Evolutionary conservation across 2,797 vertebrate species (phyloP).

Genomic region (Sebastes diploproa): DNA sequence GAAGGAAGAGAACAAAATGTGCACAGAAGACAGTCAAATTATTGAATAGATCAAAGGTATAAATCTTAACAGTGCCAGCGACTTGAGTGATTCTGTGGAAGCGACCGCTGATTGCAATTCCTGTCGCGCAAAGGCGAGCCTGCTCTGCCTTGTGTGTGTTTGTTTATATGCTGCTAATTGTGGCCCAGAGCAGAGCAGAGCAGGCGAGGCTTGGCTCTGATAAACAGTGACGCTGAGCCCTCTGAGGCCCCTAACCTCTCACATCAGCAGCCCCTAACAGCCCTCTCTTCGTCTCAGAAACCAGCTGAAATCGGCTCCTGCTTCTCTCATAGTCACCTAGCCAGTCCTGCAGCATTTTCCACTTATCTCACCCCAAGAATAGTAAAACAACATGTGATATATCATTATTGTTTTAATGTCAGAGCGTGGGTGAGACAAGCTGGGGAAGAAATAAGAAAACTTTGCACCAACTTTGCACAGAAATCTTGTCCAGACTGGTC

Average conservation of each 20-base stretch:
- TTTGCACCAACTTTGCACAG: neutral
- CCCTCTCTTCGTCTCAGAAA: constrained; percentile 19
- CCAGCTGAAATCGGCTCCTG: constrained; percentile 17
- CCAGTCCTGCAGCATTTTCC: neutral
- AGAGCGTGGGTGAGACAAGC: neutral
- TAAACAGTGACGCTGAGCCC: constrained; percentile 58
- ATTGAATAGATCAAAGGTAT: constrained; percentile 56
- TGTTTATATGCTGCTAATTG: constrained; percentile 75
- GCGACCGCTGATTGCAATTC: constrained; percentile 59
- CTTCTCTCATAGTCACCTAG: neutral
- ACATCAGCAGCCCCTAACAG: constrained; percentile 37
- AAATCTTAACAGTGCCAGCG: constrained; percentile 33
- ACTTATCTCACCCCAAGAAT: neutral
- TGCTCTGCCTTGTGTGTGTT: constrained; percentile 56
- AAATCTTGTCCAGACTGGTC: neutral
- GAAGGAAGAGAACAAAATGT: constrained; percentile 27
- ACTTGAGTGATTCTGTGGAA: constrained; percentile 52
- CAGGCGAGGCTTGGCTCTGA: constrained; percentile 49
- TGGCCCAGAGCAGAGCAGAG: constrained; percentile 58
- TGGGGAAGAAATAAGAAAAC: neutral
- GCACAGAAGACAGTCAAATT: constrained; percentile 10
- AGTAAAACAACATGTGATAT: neutral
- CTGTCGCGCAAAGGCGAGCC: constrained; percentile 47
- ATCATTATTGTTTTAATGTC: neutral
- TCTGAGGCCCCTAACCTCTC: constrained; percentile 54